A percentile compares a stretch with the other conserved stretches of the same genome.
phyloP scores from a whole-genome alignment of 2,888 invertebrate genomes.

The Charanyca ferruginea region DNA sequence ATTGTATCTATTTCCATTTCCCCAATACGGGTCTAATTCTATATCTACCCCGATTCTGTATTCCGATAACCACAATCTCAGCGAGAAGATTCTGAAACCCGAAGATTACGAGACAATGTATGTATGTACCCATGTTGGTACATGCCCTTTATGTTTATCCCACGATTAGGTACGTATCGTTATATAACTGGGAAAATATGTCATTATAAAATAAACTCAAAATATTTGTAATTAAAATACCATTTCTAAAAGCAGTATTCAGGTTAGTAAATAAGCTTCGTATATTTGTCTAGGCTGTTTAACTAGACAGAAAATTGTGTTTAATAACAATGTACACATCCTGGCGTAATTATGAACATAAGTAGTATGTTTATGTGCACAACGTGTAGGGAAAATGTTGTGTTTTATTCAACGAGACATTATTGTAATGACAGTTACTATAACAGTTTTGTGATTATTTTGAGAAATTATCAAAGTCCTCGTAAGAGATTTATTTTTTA shows the following conservation, averaged over 20 bases:
- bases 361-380: not conserved
- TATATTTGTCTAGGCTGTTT: slow-evolving; percentile 1
- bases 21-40: not conserved
- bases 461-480: not conserved
- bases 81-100: not conserved
- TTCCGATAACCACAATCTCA: not conserved
- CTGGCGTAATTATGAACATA: not conserved
- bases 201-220: not conserved
- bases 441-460: slow-evolving; percentile 2
- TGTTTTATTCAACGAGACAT: slow-evolving; percentile 15
- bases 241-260: not conserved
- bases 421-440: slow-evolving; percentile 25
- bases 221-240: not conserved
- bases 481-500: too few species aligned
- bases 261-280: not conserved
- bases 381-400: not conserved
- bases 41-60: not conserved
- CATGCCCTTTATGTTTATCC: too few species aligned
- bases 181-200: too few species aligned
- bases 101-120: not conserved
- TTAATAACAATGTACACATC: slow-evolving; percentile 3
- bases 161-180: too few species aligned
- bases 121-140: not conserved
- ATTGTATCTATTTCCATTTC: not conserved
- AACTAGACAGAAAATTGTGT: not conserved